Evolutionary conservation across 2,113 vertebrate species (phyloP).

Genomic region (Aldabrachelys gigantea): DNA sequence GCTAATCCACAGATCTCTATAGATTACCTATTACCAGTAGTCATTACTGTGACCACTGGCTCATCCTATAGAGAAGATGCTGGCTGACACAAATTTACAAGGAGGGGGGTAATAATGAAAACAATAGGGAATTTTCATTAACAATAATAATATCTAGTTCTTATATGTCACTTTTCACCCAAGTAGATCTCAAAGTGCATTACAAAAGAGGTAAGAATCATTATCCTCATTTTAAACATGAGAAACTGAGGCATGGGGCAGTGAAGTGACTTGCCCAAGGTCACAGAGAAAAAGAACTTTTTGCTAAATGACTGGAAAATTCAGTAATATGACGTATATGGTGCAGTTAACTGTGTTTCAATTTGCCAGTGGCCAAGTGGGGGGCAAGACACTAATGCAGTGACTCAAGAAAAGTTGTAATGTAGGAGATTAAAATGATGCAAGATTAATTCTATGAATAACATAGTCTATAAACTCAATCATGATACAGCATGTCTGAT

Average conservation of each 20-base stretch:
- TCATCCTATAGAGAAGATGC: slow-evolving; percentile 13
- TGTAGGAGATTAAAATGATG: background rate
- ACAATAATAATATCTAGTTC: background rate
- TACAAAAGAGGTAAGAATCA: background rate
- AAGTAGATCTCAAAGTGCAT: background rate
- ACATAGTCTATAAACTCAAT: background rate
- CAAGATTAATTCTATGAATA: accelerated
- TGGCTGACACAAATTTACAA: background rate
- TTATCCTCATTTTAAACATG: background rate
- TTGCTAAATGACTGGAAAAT: background rate
- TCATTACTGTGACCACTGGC: background rate
- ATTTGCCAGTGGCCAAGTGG: background rate
- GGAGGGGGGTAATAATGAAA: background rate
- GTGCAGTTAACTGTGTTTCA: background rate
- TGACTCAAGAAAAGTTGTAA: background rate
- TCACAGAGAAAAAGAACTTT: background rate
- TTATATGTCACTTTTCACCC: background rate
- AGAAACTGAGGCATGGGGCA: background rate
- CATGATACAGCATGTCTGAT: background rate
- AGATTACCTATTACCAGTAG: slow-evolving; percentile 17
- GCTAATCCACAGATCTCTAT: slow-evolving; percentile 9
- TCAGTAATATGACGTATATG: background rate
- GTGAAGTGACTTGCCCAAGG: background rate
- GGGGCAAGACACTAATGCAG: background rate
- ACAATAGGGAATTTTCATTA: background rate